phyloP scores from a whole-genome alignment of 2,797 vertebrate genomes.

The Argyrosomus regius region DNA sequence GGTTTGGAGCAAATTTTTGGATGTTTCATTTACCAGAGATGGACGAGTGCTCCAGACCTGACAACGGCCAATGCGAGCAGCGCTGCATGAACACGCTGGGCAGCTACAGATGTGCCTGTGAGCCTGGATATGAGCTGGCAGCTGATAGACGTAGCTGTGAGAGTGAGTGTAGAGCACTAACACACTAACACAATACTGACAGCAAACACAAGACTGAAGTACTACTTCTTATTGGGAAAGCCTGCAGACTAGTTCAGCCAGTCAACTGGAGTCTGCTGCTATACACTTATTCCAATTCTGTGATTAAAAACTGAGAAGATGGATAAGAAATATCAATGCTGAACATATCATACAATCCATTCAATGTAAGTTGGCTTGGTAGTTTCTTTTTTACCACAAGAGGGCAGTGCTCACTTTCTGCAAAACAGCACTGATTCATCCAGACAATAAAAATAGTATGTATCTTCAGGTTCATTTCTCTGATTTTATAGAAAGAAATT shows the following conservation, averaged over 20 bases:
- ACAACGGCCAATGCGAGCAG: conserved; percentile 94
- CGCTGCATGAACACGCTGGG: conserved; percentile 96
- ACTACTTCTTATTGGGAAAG: neutral
- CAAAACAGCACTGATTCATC: neutral
- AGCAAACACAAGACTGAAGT: neutral
- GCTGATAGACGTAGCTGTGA: conserved; percentile 93
- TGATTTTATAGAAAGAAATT: neutral
- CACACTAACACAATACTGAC: neutral
- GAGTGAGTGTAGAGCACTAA: conserved; percentile 83
- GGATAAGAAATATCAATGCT: too few relatives aligned
- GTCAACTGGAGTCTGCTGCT: neutral
- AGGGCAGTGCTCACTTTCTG: conserved; percentile 40
- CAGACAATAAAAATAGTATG: neutral
- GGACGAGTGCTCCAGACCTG: conserved; percentile 93
- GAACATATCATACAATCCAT: neutral
- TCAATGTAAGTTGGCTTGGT: neutral
- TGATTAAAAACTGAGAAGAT: neutral
- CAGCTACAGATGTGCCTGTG: conserved; percentile 96
- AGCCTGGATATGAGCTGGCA: conserved; percentile 95
- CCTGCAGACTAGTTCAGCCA: neutral
- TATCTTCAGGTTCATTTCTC: neutral
- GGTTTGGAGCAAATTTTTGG: neutral
- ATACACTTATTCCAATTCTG: neutral
- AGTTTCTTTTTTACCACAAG: conserved; percentile 55
- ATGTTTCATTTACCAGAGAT: conserved; percentile 85